phyloP scores from a whole-genome alignment of 2,797 vertebrate genomes.

The Oreonectes daqikongensis region DNA sequence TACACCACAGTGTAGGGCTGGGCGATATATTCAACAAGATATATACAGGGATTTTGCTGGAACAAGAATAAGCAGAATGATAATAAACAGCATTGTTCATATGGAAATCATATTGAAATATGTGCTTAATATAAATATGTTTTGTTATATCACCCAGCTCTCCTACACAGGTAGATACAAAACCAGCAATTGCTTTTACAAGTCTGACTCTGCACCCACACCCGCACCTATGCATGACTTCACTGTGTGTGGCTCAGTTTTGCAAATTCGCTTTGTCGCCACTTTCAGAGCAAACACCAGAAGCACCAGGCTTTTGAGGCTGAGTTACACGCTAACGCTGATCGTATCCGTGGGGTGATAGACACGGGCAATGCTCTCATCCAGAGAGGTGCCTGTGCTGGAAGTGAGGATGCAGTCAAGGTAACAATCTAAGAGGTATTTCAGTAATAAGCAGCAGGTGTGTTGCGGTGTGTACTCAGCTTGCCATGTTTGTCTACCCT shows the following conservation, averaged over 20 bases:
- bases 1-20: background rate
- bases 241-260: constrained; percentile 32
- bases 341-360: constrained; percentile 94
- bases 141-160: constrained; percentile 9
- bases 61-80: background rate
- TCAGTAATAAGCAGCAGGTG: background rate
- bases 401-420: constrained; percentile 97
- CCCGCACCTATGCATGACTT: constrained; percentile 21
- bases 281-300: constrained; percentile 94
- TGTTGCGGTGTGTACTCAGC: background rate
- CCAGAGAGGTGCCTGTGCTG: constrained; percentile 92
- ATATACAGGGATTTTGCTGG: background rate
- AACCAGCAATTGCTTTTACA: constrained; percentile 17
- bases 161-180: background rate
- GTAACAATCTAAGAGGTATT: constrained; percentile 65
- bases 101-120: too few species aligned
- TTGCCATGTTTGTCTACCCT: background rate
- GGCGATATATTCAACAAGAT: background rate
- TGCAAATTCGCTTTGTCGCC: constrained; percentile 22
- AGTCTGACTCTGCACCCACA: constrained; percentile 9
- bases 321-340: constrained; percentile 95
- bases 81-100: background rate
- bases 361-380: constrained; percentile 95
- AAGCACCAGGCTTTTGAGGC: constrained; percentile 99
- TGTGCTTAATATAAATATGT: too few species aligned